Evolutionary conservation across 2,113 vertebrate species (phyloP), one percentile per base, ranked within the genome.

Genomic region (Centrocercus urophasianus): DNA sequence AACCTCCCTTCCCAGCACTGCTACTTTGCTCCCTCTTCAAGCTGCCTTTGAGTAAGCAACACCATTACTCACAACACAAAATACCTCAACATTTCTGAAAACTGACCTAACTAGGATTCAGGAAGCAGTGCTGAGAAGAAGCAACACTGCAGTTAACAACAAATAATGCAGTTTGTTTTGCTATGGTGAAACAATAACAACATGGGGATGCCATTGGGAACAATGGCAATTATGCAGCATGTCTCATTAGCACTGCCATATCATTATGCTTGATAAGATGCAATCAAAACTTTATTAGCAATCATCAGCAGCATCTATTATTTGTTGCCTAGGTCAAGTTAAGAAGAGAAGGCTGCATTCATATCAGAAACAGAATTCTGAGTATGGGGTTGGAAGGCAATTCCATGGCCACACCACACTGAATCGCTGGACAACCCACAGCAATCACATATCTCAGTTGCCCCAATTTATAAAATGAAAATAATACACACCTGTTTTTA

Each of bases 231-330:
- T 94, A 95, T 83, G 83, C 43, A 71, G 79, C 75, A 85, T 89
- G 64, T 56, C 6, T 4, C 54, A 59, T 74, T 8, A 91, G 65
- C 57, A 21, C 67, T 67, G 57, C 40, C 67, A 14, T 80, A 69
- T 91, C 76, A 86, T 91, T 96, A 91, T 27, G 72, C 65, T 81
- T 75, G 79, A 88, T 88, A 90, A 91, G 67, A 75, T 13, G 72
- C 93, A 95, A 95, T 95, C 89, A 96, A 91, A 97, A 95, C 76
- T 93, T 97, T 95, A 97, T 95, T 93, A 96, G 85, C 48, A 83
- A 86, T 78, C 87, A 95, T 0, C 83, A 86, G 0, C 69, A 88
- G 64, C 75, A 96, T 95, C 89, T 95, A 96, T 95, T 95, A 95
- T 93, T 88, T 76, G 89, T 83, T 80, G 40, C 19, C 76, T 67